Base-by-base conservation (phyloP, 2,888 invertebrate genomes). In the Apotomis betuletana region DNA sequence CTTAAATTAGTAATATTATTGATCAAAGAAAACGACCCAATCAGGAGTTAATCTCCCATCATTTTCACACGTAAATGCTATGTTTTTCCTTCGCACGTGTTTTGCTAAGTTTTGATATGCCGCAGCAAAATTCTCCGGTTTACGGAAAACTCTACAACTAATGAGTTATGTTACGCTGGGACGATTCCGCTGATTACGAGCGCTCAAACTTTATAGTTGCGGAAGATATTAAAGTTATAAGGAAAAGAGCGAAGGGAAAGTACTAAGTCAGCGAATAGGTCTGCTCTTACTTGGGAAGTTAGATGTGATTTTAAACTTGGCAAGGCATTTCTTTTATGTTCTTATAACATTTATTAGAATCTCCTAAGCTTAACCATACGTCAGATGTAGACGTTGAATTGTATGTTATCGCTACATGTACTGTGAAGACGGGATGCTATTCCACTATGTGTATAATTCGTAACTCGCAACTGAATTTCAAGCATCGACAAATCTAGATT, bases 191-290 rank as follows among this genome's bases (percentile, higher is more conserved):
- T 70, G 70, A 70, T 70, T 70, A 59, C 70, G 38, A 12, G 65
- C 59, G 27, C 52, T 15, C 44, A 6, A 67, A 62, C 67, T 72
- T 62, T 51, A 27, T 52, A 67, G 61, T 58, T 44, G 49, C 27
- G 68, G 59, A 67, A 67, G 46, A 57, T 65, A 65, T 57, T 46
- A 65, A 65, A 65, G 55, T 57, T 64, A 64, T 65, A 57, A 65
- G 57, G 65, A 57, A 65, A 57, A 58, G 15, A 65, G 13, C 46
- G 27, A 46, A 57, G 10, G 65, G 46, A 65, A 65, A 57, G 54
- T 64, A 41, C 55, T 54, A 54, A 58, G 65, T 60, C 10, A n/a
- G 44, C 60, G 4, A 60, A 60, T 54, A 64, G 54, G 54, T 64
- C 52, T 44, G 41, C 38, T 10, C 15, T 8, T 36, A 13, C 27